Conservation (phyloP, 2,797 vertebrate genomes). For the Hemitrygon akajei region DNA sequence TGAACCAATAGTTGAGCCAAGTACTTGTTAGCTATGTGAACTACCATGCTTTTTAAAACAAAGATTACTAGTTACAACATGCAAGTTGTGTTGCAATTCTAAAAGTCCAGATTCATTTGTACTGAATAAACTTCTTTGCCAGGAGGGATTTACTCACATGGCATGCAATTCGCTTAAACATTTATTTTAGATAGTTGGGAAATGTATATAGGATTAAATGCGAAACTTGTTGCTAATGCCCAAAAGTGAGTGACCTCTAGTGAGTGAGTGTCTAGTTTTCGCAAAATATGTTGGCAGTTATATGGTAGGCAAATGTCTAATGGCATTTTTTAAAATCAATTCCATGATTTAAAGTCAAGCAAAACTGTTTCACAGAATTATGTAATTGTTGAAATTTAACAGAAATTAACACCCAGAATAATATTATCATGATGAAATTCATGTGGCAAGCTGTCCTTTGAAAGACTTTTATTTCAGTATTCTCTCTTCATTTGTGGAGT, state of each 20-base stretch:
- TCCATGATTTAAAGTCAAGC: neutral
- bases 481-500: neutral
- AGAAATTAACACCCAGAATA: neutral
- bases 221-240: neutral
- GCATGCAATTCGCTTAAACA: neutral
- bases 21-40: neutral
- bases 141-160: neutral
- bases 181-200: neutral
- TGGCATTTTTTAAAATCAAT: neutral
- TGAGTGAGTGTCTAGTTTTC: neutral
- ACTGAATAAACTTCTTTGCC: neutral
- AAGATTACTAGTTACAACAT: neutral
- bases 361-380: neutral
- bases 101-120: neutral
- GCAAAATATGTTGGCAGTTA: neutral
- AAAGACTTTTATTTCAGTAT: neutral
- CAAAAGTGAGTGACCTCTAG: neutral
- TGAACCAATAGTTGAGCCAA: neutral
- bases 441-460: neutral
- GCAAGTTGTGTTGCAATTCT: neutral
- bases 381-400: neutral
- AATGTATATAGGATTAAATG: neutral
- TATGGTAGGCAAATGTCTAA: neutral
- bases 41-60: neutral
- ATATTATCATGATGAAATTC: neutral